phyloP scores from a whole-genome alignment of 2,888 invertebrate species.

The Gonocerus acuteangulatus region DNA sequence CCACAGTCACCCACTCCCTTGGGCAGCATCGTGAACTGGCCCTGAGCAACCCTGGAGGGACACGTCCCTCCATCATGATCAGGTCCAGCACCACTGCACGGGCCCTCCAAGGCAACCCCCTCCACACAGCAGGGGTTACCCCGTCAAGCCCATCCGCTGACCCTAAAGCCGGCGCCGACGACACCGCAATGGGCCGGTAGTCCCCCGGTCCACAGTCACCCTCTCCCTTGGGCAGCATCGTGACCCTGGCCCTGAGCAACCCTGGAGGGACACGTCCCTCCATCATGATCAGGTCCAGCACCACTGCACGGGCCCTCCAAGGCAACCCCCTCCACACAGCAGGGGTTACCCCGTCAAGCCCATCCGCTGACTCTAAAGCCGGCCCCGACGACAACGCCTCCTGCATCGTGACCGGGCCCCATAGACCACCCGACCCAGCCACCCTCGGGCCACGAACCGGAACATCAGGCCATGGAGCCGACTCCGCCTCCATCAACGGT shows the following conservation, averaged over 20 bases:
- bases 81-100: conserved; percentile 20
- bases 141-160: not conserved
- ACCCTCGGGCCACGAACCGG: no score
- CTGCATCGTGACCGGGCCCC: no score
- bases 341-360: no score
- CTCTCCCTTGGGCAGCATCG: no score
- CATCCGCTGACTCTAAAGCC: no score
- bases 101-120: not conserved
- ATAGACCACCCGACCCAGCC: no score
- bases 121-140: not conserved
- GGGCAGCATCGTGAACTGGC: conserved; percentile 23
- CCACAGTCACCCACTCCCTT: conserved; percentile 4
- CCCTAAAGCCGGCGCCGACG: not conserved
- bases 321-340: not conserved
- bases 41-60: not conserved
- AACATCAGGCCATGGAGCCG: not conserved
- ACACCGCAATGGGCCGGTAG: no score
- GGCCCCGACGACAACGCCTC: no score
- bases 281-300: no score
- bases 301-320: not conserved
- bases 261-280: no score
- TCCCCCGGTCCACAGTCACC: no score
- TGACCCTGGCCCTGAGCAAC: no score
- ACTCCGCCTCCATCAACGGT: not conserved
- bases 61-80: conserved; percentile 9